These are phyloP conservation scores for Lagodon rhomboides DNA, from an alignment of 2,797 vertebrate genomes.

Conservation along the genomic window DNA sequence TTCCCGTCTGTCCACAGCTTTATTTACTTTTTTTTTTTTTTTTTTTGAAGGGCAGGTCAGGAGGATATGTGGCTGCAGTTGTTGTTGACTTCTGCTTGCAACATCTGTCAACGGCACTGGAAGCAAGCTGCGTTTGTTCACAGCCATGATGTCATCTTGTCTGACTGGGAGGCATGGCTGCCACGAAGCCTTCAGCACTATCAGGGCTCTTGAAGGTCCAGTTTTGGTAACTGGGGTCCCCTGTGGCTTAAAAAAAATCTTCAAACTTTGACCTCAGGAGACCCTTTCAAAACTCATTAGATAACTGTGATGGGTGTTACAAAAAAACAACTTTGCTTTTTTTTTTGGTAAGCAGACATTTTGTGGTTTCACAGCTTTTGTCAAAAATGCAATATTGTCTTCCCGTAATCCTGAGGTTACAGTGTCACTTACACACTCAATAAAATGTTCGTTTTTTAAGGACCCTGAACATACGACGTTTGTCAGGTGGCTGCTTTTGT, in stretches of 20 bases:
- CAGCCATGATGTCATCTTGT: neutral
- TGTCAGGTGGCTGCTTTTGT: neutral
- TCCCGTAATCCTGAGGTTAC: neutral
- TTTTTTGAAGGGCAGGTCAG: slow-evolving; percentile 69
- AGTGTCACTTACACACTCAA: neutral
- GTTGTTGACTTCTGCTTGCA: slow-evolving; percentile 60
- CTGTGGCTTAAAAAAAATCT: neutral
- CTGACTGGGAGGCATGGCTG: slow-evolving; percentile 1
- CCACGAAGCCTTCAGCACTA: neutral
- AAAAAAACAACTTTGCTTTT: neutral
- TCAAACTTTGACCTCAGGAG: slow-evolving; percentile 23
- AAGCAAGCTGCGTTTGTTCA: slow-evolving; percentile 16
- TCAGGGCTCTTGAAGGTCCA: neutral
- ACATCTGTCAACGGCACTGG: slow-evolving; percentile 71
- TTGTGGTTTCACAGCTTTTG: neutral
- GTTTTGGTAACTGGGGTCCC: slow-evolving; percentile 2
- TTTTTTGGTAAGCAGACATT: neutral
- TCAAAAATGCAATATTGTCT: neutral
- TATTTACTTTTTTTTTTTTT: slow-evolving; percentile 63
- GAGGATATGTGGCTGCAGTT: slow-evolving; percentile 45
- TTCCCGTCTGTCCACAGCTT: slow-evolving; percentile 77
- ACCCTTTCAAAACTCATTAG: slow-evolving; percentile 40
- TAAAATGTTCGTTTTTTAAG: neutral
- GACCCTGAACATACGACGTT: neutral
- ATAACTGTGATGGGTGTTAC: neutral